Conservation (phyloP, 1,140 invertebrate genomes). For the Anastatus disparis region DNA sequence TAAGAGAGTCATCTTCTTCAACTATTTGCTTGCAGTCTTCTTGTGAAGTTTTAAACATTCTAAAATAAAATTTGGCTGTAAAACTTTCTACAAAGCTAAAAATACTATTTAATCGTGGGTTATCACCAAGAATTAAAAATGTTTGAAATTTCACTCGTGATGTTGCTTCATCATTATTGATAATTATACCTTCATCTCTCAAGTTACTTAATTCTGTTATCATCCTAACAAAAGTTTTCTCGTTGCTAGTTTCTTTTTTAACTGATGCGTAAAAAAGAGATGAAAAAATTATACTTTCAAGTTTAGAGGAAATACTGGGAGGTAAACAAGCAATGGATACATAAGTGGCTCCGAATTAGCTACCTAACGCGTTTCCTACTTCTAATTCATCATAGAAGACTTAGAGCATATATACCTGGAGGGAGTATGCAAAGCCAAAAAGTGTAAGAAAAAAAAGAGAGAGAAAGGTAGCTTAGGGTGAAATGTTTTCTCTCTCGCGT, state of each 20-base stretch:
- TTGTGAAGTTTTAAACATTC: background rate
- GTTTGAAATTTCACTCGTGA: background rate
- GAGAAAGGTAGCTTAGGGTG: too few relatives aligned
- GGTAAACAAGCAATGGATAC: background rate
- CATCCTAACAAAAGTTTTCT: background rate
- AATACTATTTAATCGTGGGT: background rate
- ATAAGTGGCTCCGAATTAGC: constrained; percentile 1
- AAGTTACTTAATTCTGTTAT: background rate
- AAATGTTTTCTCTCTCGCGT: too few relatives aligned
- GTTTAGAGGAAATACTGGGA: background rate
- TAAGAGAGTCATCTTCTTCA: background rate
- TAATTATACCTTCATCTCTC: background rate
- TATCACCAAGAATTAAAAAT: constrained; percentile 1
- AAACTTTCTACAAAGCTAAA: background rate
- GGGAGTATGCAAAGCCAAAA: too few relatives aligned
- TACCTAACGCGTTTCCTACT: constrained; percentile 1
- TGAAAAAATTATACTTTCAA: background rate
- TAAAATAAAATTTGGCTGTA: background rate
- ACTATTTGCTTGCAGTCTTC: background rate
- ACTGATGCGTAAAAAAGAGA: background rate
- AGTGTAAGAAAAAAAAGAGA: too few relatives aligned
- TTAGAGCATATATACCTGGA: too few relatives aligned
- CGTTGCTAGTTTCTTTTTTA: background rate
- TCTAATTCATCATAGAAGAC: constrained; percentile 8
- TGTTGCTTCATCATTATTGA: background rate